Conservation (phyloP, 2,113 vertebrate genomes). For the Anguilla japonica region DNA sequence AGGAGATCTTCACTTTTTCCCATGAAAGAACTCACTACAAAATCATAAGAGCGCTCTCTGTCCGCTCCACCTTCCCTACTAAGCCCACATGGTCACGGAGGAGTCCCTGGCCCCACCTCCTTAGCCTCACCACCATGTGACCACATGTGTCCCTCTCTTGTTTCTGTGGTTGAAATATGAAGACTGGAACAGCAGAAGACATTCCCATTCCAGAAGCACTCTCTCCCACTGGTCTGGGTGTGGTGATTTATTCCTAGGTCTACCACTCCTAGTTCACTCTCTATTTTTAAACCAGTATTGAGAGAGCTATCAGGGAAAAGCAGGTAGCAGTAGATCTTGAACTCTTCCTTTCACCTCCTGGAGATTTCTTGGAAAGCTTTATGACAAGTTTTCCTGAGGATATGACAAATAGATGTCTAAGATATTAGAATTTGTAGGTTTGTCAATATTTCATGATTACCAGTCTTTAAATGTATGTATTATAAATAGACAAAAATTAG, state of each 20-base stretch:
- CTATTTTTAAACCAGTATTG: neutral
- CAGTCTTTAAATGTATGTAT: neutral
- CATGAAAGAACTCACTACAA: neutral
- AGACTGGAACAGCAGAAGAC: neutral
- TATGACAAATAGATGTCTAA: neutral
- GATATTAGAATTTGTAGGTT: neutral
- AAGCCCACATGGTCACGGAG: neutral
- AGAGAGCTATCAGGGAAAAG: neutral
- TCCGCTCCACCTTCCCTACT: neutral
- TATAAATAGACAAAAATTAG: too few relatives aligned
- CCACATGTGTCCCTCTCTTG: neutral
- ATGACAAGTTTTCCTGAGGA: neutral
- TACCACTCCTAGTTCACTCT: neutral
- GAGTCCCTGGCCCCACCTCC: neutral
- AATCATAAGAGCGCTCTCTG: neutral
- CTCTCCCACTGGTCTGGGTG: neutral
- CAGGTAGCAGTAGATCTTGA: neutral
- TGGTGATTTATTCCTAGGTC: neutral
- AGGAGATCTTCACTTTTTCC: neutral
- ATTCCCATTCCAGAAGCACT: neutral
- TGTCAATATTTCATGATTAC: neutral
- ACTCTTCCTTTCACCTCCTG: too few relatives aligned
- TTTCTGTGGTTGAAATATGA: neutral
- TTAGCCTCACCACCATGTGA: neutral
- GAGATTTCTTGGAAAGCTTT: neutral